Percentiles rank a stretch among this genome's conserved stretches.
phyloP scores from a whole-genome alignment of 2,113 vertebrate species.

The Rattus rattus region DNA sequence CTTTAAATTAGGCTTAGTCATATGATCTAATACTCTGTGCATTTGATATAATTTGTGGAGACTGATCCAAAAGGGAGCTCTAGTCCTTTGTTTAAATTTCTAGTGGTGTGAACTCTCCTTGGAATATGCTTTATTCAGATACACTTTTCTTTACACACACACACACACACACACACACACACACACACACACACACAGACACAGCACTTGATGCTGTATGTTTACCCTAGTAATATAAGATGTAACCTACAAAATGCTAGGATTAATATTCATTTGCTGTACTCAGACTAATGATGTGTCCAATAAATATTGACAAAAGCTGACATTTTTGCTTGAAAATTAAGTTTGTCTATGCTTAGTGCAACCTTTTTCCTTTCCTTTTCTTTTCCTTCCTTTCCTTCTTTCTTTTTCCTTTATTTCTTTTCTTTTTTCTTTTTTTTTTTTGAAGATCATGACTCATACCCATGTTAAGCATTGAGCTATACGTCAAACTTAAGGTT shows the following conservation, averaged over 20 bases:
- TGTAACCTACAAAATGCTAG: background rate
- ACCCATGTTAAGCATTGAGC: background rate
- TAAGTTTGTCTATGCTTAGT: background rate
- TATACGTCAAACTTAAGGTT: background rate
- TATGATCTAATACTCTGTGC: slow-evolving; percentile 13
- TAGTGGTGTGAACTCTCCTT: background rate
- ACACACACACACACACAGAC: background rate
- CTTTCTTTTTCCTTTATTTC: background rate
- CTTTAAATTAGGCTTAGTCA: slow-evolving; percentile 60
- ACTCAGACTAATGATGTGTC: background rate
- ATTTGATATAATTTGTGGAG: slow-evolving; percentile 53
- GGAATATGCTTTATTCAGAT: background rate
- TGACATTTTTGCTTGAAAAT: slow-evolving; percentile 9
- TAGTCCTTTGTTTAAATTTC: slow-evolving; percentile 52
- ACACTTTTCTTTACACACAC: background rate
- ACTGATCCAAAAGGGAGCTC: background rate
- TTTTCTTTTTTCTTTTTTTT: background rate
- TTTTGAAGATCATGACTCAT: background rate
- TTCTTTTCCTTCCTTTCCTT: background rate
- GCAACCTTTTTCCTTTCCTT: background rate
- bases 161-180: background rate
- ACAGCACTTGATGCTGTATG: background rate
- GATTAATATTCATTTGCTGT: background rate
- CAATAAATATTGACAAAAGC: background rate
- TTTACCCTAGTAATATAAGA: background rate